Conservation (phyloP, 2,888 invertebrate species). For the Atethmia centrago region DNA sequence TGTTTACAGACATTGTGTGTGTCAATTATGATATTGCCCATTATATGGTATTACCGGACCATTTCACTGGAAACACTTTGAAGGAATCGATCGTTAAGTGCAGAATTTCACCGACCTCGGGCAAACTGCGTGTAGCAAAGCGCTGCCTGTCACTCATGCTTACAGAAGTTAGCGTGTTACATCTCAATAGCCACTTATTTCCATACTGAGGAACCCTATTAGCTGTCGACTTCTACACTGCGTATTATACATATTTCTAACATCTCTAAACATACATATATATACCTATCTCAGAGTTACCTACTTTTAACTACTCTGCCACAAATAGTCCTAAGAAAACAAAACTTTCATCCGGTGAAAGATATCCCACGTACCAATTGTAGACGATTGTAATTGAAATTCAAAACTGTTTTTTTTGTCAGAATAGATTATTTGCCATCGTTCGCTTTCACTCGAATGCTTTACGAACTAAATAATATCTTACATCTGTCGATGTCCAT, state of each 20-base stretch:
- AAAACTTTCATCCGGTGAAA: slow-evolving; percentile 64
- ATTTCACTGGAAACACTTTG: slow-evolving; percentile 77
- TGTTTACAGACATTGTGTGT: slow-evolving; percentile 70
- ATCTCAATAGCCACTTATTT: slow-evolving; percentile 76
- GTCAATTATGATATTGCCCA: slow-evolving; percentile 76
- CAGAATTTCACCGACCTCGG: slow-evolving; percentile 75
- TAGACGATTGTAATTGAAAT: slow-evolving; percentile 64
- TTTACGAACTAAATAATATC: slow-evolving; percentile 53
- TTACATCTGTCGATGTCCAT: slow-evolving; percentile 57
- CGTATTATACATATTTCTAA: slow-evolving; percentile 54
- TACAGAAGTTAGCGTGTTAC: slow-evolving; percentile 76
- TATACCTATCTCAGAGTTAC: slow-evolving; percentile 22
- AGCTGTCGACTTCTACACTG: slow-evolving; percentile 63
- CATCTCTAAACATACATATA: slow-evolving; percentile 25
- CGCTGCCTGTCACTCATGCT: slow-evolving; percentile 79
- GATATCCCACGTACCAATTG: slow-evolving; percentile 68
- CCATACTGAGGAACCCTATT: slow-evolving; percentile 68
- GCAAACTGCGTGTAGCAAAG: slow-evolving; percentile 69
- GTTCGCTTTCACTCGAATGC: slow-evolving; percentile 62
- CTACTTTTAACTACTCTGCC: slow-evolving; percentile 48
- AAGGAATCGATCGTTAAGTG: slow-evolving; percentile 73
- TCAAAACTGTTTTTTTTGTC: slow-evolving; percentile 61
- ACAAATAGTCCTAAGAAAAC: slow-evolving; percentile 36
- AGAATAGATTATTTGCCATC: slow-evolving; percentile 57
- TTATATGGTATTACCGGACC: slow-evolving; percentile 74